Evolutionary conservation across 1,140 invertebrate species (phyloP).

Genomic region (Dendrolimus kikuchii): DNA sequence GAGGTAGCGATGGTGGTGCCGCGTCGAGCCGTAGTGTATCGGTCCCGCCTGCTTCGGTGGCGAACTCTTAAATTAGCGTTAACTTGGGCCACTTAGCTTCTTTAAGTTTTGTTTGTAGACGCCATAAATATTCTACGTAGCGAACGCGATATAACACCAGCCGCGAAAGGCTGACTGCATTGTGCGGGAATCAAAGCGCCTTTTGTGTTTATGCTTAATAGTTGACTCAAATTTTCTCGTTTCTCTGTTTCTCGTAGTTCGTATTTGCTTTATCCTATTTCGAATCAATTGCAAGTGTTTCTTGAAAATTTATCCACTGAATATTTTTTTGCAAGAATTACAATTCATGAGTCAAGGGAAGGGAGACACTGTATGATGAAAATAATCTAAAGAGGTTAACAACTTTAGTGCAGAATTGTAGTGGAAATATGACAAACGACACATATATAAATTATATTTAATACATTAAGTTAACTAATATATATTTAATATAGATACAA

Average conservation of each 20-base stretch:
- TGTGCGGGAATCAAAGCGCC: conserved; percentile 32
- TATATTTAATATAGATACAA: too few relatives aligned
- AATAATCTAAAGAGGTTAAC: too few relatives aligned
- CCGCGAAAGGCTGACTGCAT: conserved; percentile 27
- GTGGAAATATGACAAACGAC: too few relatives aligned
- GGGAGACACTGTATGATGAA: too few relatives aligned
- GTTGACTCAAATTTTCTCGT: conserved; percentile 27
- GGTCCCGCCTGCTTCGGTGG: conserved; percentile 23
- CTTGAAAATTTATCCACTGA: too few relatives aligned
- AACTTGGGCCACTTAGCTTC: conserved; percentile 61
- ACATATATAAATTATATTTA: too few relatives aligned
- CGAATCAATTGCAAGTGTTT: too few relatives aligned
- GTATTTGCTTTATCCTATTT: too few relatives aligned
- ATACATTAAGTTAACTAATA: too few relatives aligned
- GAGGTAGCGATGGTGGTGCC: conserved; percentile 27
- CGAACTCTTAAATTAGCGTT: conserved; percentile 64
- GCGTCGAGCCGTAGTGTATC: conserved; percentile 18
- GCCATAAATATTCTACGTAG: conserved; percentile 56
- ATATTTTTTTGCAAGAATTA: too few relatives aligned
- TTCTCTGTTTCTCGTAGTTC: conserved; percentile 8
- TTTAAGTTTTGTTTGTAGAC: conserved; percentile 62
- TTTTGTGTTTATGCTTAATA: conserved; percentile 31
- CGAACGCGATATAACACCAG: conserved; percentile 34
- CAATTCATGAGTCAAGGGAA: too few relatives aligned
- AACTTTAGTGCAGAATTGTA: too few relatives aligned